These are phyloP conservation scores for Nemopilema nomurai DNA, from an alignment of 30 jellyfish, hydroid and myxozoan species.

Conservation along the genomic window DNA sequence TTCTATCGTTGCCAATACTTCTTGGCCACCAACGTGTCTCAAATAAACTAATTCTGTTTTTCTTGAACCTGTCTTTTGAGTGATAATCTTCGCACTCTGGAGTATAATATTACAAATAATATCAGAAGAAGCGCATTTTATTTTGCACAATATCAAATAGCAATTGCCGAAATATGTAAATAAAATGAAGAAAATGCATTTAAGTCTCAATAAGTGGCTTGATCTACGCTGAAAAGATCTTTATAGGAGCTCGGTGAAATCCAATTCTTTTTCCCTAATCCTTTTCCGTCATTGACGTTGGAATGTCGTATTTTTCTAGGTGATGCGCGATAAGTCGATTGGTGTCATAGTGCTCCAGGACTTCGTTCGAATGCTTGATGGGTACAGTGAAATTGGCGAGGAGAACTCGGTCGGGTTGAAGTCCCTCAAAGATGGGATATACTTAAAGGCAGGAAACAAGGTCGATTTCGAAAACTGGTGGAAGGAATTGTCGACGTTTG, in stretches of 20 bases:
- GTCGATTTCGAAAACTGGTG: conserved; percentile 97
- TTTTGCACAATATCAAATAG: too few relatives aligned
- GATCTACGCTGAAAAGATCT: not conserved
- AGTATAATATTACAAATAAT: not conserved
- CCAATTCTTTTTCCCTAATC: not conserved
- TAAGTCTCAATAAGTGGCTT: not conserved
- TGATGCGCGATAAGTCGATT: conserved; percentile 43
- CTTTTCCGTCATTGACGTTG: not conserved
- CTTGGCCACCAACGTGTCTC: not conserved
- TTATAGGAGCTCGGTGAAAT: not conserved
- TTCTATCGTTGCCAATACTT: not conserved
- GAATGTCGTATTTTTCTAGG: conserved; percentile 43
- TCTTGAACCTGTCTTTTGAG: not conserved
- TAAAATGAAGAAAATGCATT: not conserved
- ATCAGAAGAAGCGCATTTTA: not conserved
- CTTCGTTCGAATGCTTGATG: conserved; percentile 86
- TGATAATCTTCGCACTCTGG: not conserved
- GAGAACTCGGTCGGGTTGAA: conserved; percentile 77
- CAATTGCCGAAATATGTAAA: not conserved
- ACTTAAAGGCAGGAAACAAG: conserved; percentile 75
- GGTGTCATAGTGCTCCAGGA: conserved; percentile 71
- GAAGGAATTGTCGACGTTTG: conserved; percentile 88
- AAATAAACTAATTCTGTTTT: too few relatives aligned
- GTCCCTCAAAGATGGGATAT: conserved; percentile 70
- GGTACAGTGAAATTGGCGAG: conserved; percentile 79